phyloP scores from a whole-genome alignment of 2,113 vertebrate species.

The Diadophis punctatus region DNA sequence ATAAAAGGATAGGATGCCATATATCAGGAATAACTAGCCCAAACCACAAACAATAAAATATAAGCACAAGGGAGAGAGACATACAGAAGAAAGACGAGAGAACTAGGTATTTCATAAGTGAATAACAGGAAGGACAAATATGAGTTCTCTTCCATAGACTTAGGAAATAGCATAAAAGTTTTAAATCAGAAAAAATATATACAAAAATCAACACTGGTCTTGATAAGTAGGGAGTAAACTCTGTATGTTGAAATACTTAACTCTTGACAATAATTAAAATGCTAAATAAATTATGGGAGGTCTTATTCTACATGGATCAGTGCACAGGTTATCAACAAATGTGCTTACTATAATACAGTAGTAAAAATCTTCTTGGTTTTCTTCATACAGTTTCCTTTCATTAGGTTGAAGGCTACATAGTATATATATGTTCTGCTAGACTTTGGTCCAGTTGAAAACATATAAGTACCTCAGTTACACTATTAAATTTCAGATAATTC shows the following conservation, averaged over 20 bases:
- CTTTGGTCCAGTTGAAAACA: neutral
- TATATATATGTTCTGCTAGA: neutral
- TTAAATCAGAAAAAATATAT: neutral
- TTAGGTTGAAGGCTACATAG: neutral
- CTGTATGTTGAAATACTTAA: too few species aligned
- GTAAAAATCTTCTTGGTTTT: neutral
- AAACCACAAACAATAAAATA: neutral
- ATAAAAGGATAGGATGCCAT: neutral
- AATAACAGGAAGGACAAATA: neutral
- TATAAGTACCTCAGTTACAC: neutral
- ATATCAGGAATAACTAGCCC: neutral
- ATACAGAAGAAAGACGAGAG: neutral
- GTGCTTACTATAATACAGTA: neutral
- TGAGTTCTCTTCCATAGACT: neutral
- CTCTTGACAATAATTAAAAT: too few species aligned
- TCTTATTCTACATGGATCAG: neutral
- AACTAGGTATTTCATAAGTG: neutral
- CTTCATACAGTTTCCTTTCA: neutral
- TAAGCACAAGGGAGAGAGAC: neutral
- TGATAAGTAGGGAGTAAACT: neutral
- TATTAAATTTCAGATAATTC: neutral
- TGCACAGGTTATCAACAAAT: neutral
- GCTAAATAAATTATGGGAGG: neutral
- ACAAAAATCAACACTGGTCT: neutral
- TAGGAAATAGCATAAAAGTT: neutral